Percentiles rank a stretch among this genome's conserved stretches.
Conservation (phyloP, 2,113 vertebrate species). For the Ictalurus furcatus region DNA sequence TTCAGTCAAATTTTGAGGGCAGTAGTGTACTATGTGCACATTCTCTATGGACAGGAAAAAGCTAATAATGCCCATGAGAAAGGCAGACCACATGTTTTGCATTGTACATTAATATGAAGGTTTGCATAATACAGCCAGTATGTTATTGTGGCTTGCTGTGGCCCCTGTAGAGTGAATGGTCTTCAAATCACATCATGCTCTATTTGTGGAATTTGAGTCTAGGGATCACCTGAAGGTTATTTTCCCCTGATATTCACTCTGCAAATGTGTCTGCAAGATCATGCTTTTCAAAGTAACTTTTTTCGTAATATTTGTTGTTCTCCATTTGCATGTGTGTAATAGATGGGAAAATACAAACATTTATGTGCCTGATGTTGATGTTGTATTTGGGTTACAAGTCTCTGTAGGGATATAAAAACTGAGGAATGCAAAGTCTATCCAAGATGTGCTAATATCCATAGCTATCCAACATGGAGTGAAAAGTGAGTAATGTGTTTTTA, state of each 20-base stretch:
- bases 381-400: constrained; percentile 21
- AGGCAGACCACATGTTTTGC: constrained; percentile 64
- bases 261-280: background rate
- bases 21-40: background rate
- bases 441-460: background rate
- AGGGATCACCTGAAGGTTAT: constrained; percentile 46
- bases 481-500: background rate
- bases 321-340: background rate
- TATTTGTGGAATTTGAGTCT: constrained; percentile 58
- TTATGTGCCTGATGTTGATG: constrained; percentile 1
- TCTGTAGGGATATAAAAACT: constrained; percentile 29
- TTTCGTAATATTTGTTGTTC: background rate
- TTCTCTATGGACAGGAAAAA: constrained; percentile 19
- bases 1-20: background rate
- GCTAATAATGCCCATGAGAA: constrained; percentile 33
- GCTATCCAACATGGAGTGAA: background rate
- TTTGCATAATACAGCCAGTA: constrained; percentile 61
- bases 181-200: constrained; percentile 58
- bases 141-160: constrained; percentile 56
- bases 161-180: constrained; percentile 42
- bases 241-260: background rate
- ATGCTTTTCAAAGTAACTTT: background rate
- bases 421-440: constrained; percentile 9
- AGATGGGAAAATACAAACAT: background rate
- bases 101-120: constrained; percentile 58